phyloP scores from a whole-genome alignment of 2,888 invertebrate species.

The Notocelia uddmanniana region DNA sequence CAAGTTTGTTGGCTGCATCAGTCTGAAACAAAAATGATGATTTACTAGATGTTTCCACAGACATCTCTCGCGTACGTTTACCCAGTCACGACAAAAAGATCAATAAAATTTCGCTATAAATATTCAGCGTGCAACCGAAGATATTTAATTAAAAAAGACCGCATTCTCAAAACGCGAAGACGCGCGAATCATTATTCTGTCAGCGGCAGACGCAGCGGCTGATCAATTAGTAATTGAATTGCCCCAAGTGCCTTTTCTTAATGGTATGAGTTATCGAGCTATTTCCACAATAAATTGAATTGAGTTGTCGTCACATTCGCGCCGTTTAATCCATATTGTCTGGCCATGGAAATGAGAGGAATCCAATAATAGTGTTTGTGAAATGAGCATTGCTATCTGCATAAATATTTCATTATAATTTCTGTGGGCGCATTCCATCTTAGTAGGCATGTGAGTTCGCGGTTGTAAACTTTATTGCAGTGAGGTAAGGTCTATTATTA shows the following conservation, averaged over 20 bases:
- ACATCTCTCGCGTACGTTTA: neutral
- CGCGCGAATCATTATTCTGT: slow-evolving; percentile 65
- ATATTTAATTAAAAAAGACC: slow-evolving; percentile 58
- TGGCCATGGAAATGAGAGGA: slow-evolving; percentile 14
- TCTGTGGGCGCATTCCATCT: neutral
- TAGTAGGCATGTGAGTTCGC: neutral
- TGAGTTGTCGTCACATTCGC: slow-evolving; percentile 60
- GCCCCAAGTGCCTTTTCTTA: slow-evolving; percentile 70
- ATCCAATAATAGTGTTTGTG: slow-evolving; percentile 41
- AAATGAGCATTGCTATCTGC: slow-evolving; percentile 17
- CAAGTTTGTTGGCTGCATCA: no score
- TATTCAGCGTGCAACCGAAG: slow-evolving; percentile 40
- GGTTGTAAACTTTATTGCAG: neutral
- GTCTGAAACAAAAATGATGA: no score
- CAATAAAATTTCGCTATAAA: slow-evolving; percentile 1
- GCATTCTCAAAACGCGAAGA: slow-evolving; percentile 48
- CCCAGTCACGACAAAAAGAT: neutral
- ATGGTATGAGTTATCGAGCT: slow-evolving; percentile 61
- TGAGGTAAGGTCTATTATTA: neutral
- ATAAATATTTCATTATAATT: slow-evolving; percentile 29
- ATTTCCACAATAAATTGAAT: slow-evolving; percentile 65
- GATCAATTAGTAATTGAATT: slow-evolving; percentile 70
- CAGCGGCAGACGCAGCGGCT: slow-evolving; percentile 56
- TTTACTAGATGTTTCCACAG: no score
- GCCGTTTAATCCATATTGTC: slow-evolving; percentile 56